Percentiles rank a stretch among this genome's conserved stretches.
Evolutionary conservation across 1,140 invertebrate genomes (phyloP).

Genomic region (Camponotus vicinus): DNA sequence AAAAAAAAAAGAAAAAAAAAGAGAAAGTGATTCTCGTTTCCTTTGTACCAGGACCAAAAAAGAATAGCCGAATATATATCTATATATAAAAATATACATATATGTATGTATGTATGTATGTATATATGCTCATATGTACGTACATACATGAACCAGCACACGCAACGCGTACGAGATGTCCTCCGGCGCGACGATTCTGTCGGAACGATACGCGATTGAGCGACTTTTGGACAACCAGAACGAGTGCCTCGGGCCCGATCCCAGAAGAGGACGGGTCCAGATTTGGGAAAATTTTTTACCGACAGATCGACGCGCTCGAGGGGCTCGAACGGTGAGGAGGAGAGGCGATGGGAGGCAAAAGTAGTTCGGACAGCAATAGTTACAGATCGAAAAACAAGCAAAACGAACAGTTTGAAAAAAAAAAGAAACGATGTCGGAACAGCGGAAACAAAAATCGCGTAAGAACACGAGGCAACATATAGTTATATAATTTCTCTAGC

Average conservation of each 20-base stretch:
- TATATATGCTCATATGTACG: slow-evolving; percentile 60
- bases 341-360: slow-evolving; percentile 71
- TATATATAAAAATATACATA: slow-evolving; percentile 77
- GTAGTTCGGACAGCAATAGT: slow-evolving; percentile 56
- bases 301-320: slow-evolving; percentile 68
- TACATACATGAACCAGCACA: slow-evolving; percentile 64
- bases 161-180: slow-evolving; percentile 72
- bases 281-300: slow-evolving; percentile 61
- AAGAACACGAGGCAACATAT: slow-evolving; percentile 63
- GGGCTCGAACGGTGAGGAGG: slow-evolving; percentile 66
- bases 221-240: slow-evolving; percentile 40
- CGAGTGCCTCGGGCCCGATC: slow-evolving; percentile 53
- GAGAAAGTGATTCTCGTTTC: slow-evolving; percentile 68
- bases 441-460: slow-evolving; percentile 62
- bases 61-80: slow-evolving; percentile 73
- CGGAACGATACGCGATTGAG: slow-evolving; percentile 35
- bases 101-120: slow-evolving; percentile 74
- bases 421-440: slow-evolving; percentile 34
- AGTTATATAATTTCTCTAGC: slow-evolving; percentile 51
- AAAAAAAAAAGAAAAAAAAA: slow-evolving; percentile 14
- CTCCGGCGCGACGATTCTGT: slow-evolving; percentile 65
- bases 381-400: slow-evolving; percentile 47
- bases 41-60: slow-evolving; percentile 68
- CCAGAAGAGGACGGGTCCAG: slow-evolving; percentile 44
- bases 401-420: slow-evolving; percentile 30